These are phyloP conservation scores for Drosophila stalkeri DNA, from an alignment of 2,888 invertebrate genomes.

Conservation along the genomic window DNA sequence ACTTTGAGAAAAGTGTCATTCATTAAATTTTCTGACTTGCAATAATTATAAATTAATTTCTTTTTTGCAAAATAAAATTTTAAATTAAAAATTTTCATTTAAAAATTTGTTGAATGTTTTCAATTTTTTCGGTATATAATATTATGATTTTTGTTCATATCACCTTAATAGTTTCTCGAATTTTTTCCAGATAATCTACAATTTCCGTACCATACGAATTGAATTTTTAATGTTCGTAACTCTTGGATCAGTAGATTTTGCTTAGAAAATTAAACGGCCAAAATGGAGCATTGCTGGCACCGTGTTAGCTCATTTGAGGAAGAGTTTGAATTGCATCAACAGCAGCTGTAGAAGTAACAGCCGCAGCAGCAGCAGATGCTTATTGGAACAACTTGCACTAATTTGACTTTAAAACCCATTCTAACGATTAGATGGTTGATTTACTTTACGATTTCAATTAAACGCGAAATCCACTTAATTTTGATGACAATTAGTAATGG, in stretches of 20 bases:
- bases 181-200: not conserved
- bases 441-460: constrained; percentile 67
- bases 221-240: not conserved
- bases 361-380: not conserved
- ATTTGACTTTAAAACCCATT: constrained; percentile 64
- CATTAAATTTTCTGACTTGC: not conserved
- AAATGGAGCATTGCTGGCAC: not conserved
- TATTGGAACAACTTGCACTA: constrained; percentile 39
- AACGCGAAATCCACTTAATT: constrained; percentile 76
- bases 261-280: too few relatives aligned
- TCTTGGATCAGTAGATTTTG: too few relatives aligned
- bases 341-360: not conserved
- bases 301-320: constrained; percentile 17
- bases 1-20: too few relatives aligned
- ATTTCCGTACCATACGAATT: not conserved
- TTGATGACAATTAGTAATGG: constrained; percentile 76
- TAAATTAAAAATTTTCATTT: not conserved
- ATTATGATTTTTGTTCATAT: too few relatives aligned
- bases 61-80: too few relatives aligned
- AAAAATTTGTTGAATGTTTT: not conserved
- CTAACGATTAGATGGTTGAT: constrained; percentile 18
- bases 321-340: constrained; percentile 12
- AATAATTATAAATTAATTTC: not conserved
- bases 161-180: too few relatives aligned
- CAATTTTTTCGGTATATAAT: not conserved